Base-by-base conservation (phyloP, 2,113 vertebrate genomes). In the Strix aluco region DNA sequence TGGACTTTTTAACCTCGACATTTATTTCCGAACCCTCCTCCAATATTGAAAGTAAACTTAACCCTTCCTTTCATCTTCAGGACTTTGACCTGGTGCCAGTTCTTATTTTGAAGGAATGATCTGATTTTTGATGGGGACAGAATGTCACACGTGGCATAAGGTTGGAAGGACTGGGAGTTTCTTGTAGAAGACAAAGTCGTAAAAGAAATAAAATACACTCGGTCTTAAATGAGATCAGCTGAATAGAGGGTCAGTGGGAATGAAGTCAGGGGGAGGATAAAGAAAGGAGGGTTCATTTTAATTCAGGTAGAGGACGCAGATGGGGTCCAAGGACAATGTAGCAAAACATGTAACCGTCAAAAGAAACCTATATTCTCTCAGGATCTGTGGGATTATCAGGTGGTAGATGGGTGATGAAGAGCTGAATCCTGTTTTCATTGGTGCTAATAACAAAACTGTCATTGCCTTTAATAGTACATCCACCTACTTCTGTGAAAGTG, bases 1-100 rank as follows among this genome's bases (percentile, higher is more conserved):
- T 98, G 98, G 98, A 98, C 98, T 98, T 98, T 98, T 98, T 98
- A 98, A 98, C 98, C 98, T 98, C 92, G 97, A 98, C 98, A 98
- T 98, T 98, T 98, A 98, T 98, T 98, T 98, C 98, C 96, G 88
- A 98, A 97, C 97, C 97, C 81, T 98, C 95, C 97, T 94, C 92
- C 97, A 90, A 97, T 98, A 98, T 97, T 98, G 97, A 97, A 97
- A 98, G 98, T 95, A 98, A 98, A 98, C 96, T 98, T 98, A 98
- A 98, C 98, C 97, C 98, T 98, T 98, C 97, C 96, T 98, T 98
- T 98, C 97, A 98, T 98, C 97, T 98, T 93, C 88, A 87, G 69
- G 90, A 91, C 92, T 97, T 97, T 96, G 95, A 96, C 90, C 95
- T 25, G 27, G 87, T 97, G 94, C 92, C 96, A 95, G 81, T 96